Base-by-base conservation (phyloP, 2,113 vertebrate genomes). In the Vidua macroura region DNA sequence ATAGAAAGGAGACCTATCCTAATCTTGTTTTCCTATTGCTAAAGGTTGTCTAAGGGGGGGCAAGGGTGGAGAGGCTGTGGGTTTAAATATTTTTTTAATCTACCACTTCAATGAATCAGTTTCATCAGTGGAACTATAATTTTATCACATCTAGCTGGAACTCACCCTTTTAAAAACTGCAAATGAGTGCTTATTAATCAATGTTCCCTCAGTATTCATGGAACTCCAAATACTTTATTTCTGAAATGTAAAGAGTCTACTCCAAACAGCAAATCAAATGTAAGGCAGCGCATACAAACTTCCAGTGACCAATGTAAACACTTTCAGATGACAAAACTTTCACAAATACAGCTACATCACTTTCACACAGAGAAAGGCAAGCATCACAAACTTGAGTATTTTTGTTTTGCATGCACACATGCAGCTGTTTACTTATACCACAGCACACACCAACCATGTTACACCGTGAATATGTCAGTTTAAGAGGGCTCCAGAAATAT, bases 381-480 rank as follows among this genome's bases (percentile, higher is more conserved):
- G 70, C 95, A 94, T 93, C 83, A 96, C 77, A 80, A 92, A 76
- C 60, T 83, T 94, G 90, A 95, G 48, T 96, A 68, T 84, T 78
- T 90, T 53, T 83, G 43, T 95, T 90, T 91, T 88, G 79, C 97
- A 97, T 96, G 95, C 97, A 97, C 1, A 3, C 95, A 96, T 96
- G 94, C 93, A 92, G 74, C 89, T 76, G 75, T 67, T 95, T 90
- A 95, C 73, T 88, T 92, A 81, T 7, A 92, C 62, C 2, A 43
- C 83, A 89, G 88, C 60, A 90, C 76, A 95, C 91, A 90, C 22
- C 68, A 60, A 93, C 63, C 63, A 95, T 31, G n/a, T 92, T 88
- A 92, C 79, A 15, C 41, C 41, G 15, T 69, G 75, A 96, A 82
- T 77, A 88, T 82, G 56, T 20, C 64, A 94, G 79, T 67, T 93